Evolutionary conservation across 2,113 vertebrate genomes (phyloP).

Genomic region (Ramphastos sulfuratus): DNA sequence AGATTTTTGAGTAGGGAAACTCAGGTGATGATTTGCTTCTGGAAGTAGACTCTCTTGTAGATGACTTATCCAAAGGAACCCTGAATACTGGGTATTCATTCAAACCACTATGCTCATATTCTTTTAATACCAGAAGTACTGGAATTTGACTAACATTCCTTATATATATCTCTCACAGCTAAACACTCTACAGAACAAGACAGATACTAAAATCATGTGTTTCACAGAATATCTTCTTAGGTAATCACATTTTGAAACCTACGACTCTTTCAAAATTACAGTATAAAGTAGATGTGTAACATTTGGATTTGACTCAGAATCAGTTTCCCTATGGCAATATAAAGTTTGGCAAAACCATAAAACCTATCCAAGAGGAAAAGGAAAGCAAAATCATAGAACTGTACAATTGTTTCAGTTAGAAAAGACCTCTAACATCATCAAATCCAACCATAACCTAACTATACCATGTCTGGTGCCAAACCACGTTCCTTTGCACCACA

Average conservation of each 20-base stretch:
- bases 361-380: neutral
- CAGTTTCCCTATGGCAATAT: neutral
- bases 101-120: neutral
- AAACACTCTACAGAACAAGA: neutral
- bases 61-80: neutral
- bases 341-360: neutral
- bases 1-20: neutral
- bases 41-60: accelerated
- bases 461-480: too few species aligned
- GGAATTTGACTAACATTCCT: neutral
- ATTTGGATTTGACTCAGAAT: neutral
- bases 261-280: neutral
- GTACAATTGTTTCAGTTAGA: too few species aligned
- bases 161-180: neutral
- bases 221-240: neutral
- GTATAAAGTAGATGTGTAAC: neutral
- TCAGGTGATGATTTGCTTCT: accelerated
- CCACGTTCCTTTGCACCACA: too few species aligned
- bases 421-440: too few species aligned
- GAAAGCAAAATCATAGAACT: neutral
- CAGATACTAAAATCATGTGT: neutral
- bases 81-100: accelerated
- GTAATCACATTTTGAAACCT: neutral
- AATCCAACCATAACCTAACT: too few species aligned
- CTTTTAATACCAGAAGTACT: neutral